These are phyloP conservation scores for Diarsia dahlii DNA, from an alignment of 2,888 invertebrate species.

Conservation along the genomic window DNA sequence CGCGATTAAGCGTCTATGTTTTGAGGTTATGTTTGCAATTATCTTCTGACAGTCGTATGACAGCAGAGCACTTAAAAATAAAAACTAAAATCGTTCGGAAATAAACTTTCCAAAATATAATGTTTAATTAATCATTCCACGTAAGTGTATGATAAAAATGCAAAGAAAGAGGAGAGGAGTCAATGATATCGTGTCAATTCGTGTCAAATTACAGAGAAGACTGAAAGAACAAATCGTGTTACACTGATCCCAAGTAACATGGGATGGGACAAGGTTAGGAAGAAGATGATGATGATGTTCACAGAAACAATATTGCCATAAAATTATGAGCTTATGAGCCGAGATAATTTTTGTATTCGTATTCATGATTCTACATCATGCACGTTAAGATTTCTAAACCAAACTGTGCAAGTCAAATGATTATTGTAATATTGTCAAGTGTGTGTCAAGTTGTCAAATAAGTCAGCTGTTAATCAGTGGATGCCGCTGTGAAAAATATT, in stretches of 20 bases:
- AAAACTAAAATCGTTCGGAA: not conserved
- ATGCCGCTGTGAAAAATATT: not conserved
- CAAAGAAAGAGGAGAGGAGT: too few relatives aligned
- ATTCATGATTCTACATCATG: not conserved
- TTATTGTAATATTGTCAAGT: not conserved
- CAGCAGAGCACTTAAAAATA: not conserved
- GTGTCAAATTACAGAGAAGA: too few relatives aligned
- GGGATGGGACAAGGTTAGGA: too few relatives aligned
- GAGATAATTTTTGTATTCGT: not conserved
- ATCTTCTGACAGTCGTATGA: not conserved
- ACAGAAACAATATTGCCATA: too few relatives aligned
- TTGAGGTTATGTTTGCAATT: constrained; percentile 64
- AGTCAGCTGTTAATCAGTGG: constrained; percentile 16
- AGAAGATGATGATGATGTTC: too few relatives aligned
- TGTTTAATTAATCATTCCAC: too few relatives aligned
- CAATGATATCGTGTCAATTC: too few relatives aligned
- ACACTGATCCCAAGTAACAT: too few relatives aligned
- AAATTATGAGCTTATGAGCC: not conserved
- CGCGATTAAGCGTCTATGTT: not conserved
- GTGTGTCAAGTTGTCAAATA: not conserved
- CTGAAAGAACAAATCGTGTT: too few relatives aligned
- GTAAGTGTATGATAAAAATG: too few relatives aligned
- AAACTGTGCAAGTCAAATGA: not conserved
- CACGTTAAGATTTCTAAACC: constrained; percentile 3
- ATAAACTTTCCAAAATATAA: not conserved